Base-by-base conservation (phyloP, 2,113 vertebrate species). In the Hypanus sabinus region DNA sequence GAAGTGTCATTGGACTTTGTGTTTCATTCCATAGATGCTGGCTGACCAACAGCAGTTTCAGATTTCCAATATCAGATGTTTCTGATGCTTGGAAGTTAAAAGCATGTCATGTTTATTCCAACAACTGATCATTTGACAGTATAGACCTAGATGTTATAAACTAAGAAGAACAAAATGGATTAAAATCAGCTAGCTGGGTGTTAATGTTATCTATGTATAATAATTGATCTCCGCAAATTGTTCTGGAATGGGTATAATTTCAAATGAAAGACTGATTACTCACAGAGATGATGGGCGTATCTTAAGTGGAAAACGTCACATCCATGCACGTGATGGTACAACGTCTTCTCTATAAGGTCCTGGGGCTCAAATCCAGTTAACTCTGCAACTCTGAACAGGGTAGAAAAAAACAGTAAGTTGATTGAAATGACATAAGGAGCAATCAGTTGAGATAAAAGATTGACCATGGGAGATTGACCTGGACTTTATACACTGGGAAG, bases 281-380 rank as follows among this genome's bases (percentile, higher is more conserved):
- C 94, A 99, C 98, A 0, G 73, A 98, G 95, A 85, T 99, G 98
- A 95, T 99, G 98, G 0, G 98, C 97, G 0, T 97, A 98, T 95
- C 98, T 96, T 68, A 99, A 97, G 94, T 98, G 98, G 96, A 99
- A 98, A 55, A 97, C 96, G 0, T 99, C 98, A 3, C 98, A 98
- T 95, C 97, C 97, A 0, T 99, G 98, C 79, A 99, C 98, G 0
- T 99, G 98, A 93, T 99, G 98, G 95, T 99, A 99, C 2, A 99
- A 97, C 0, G 98, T 99, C 97, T 99, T 99, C 95, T 99, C 98
- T 33, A 99, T 98, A 95, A 99, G 96, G 94, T 99, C 98, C 96
- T 99, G 98, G 0, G 98, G 98, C 95, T 99, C 98, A 0, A 98
- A 98, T 68, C 98, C 98, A 0, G 98, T 99, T 95, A 99, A 96